Evolutionary conservation across 2,888 invertebrate genomes (phyloP), one percentile per base, ranked within the genome.

Genomic region (Andrena minutula): DNA sequence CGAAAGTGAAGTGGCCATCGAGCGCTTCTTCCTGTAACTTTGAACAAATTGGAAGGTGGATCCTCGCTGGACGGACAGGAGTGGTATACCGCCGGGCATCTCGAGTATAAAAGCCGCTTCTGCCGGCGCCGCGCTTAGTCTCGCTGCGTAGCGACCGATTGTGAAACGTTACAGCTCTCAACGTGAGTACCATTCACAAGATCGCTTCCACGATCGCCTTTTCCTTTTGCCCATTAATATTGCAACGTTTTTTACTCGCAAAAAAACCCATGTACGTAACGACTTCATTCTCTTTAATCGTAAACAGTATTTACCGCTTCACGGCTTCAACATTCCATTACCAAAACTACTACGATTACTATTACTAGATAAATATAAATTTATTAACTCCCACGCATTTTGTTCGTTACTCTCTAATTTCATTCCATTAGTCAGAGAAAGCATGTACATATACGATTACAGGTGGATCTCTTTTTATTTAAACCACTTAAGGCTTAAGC

Each of bases 81-180:
- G 87, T 88, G 88, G 81, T 65, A 69, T 66, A 20, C 78, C 66
- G 75, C 83, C 83, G 68, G 49, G 76, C 80, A 89, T 87, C 83
- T 73, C 86, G 69, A 83, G 87, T 93, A 93, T 93, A 93, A 92
- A 93, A 92, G 92, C 90, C 87, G 89, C 89, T 85, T 84, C 89
- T 84, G 87, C 86, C 75, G 75, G 87, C 89, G 87, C 84, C 92
- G 91, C 89, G 90, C 89, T 92, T 91, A 93, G 93, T 93, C 91
- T 90, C 89, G 81, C 88, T 86, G 84, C 68, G 71, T 41, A 73
- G 76, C 87, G 70, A 82, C 84, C 81, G 85, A 89, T 86, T 89
- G 87, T 81, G 82, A 88, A 89, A 86, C 88, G 76, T 80, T 79
- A 78, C 49, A 23, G 28, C 79, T 87, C 85, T 82, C 79, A 77